Percentiles rank a stretch among this genome's conserved stretches.
Evolutionary conservation across 2,888 invertebrate genomes (phyloP).

Genomic region (Lasioglossum marginatum): DNA sequence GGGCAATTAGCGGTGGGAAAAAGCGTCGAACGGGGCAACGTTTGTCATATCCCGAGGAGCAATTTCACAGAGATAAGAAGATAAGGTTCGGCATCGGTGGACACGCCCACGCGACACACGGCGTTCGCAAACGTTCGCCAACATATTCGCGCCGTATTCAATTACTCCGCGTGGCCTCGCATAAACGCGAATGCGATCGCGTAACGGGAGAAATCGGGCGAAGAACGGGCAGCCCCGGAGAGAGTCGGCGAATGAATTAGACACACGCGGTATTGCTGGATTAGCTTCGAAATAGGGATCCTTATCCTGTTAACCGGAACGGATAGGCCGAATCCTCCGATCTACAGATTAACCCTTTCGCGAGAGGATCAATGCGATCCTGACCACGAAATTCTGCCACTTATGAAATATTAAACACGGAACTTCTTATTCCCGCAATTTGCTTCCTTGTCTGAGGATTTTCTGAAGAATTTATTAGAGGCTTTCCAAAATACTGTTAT

Average conservation of each 20-base stretch:
- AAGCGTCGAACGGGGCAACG: slow-evolving; percentile 17
- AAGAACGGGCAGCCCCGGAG: not conserved
- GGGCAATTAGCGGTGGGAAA: slow-evolving; percentile 36
- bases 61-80: slow-evolving; percentile 49
- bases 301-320: slow-evolving; percentile 5
- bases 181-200: slow-evolving; percentile 6
- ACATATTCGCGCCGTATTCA: slow-evolving; percentile 33
- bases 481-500: too few relatives aligned
- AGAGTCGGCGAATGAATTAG: slow-evolving; percentile 6
- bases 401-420: not conserved
- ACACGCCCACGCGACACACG: slow-evolving; percentile 42
- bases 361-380: not conserved
- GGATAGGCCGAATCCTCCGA: not conserved
- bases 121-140: slow-evolving; percentile 9
- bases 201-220: slow-evolving; percentile 11
- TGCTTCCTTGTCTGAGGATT: not conserved
- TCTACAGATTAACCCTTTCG: not conserved
- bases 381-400: not conserved
- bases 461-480: not conserved
- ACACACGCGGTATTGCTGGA: not conserved
- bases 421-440: not conserved
- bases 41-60: slow-evolving; percentile 38
- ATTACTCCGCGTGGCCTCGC: slow-evolving; percentile 37
- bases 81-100: slow-evolving; percentile 31
- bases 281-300: not conserved